Base-by-base conservation (phyloP, 2,113 vertebrate species). In the Guaruba guarouba region DNA sequence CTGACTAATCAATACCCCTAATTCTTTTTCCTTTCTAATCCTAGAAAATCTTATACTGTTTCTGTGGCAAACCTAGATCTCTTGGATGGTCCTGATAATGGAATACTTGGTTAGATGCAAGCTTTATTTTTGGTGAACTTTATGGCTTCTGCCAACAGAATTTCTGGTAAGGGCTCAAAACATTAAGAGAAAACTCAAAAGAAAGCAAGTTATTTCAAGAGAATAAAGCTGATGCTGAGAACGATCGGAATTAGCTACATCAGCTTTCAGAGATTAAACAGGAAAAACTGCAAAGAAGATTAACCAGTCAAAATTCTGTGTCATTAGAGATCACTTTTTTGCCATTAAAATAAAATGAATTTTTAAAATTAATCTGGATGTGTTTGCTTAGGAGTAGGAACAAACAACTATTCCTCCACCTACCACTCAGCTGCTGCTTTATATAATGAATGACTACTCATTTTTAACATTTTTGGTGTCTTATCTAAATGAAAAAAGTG, bases 381-480 rank as follows among this genome's bases (percentile, higher is more conserved):
- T 82, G 35, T 78, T 96, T 92, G 41, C 87, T 95, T 91, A 66
- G 49, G 70, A 93, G 63, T 80, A 95, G 81, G 88, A 96, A 76
- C 86, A 95, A 88, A 91, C 79, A 95, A 75, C 48, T 69, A 73
- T 95, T 94, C 82, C 70, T 92, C 93, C 97, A 97, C 96, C 97
- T 96, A 96, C 97, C 0, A 7, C 85, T 86, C 97, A 97, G 94
- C 96, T 97, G 96, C 94, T 97, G 68, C 74, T 96, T 97, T 96
- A 94, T 95, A 33, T 96, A 96, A 97, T 94, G 82, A 96, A 93
- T 93, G 80, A 93, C 84, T 95, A 88, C 63, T 95, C 63, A 89
- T 93, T 93, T 95, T 89, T 92, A 96, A 82, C 46, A 84, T 76
- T 94, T 93, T 79, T 81, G 20, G 28, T 86, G 29, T 85, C 39